Evolutionary conservation across 1,140 invertebrate genomes (phyloP).

Genomic region (Lasaia peninsularis): DNA sequence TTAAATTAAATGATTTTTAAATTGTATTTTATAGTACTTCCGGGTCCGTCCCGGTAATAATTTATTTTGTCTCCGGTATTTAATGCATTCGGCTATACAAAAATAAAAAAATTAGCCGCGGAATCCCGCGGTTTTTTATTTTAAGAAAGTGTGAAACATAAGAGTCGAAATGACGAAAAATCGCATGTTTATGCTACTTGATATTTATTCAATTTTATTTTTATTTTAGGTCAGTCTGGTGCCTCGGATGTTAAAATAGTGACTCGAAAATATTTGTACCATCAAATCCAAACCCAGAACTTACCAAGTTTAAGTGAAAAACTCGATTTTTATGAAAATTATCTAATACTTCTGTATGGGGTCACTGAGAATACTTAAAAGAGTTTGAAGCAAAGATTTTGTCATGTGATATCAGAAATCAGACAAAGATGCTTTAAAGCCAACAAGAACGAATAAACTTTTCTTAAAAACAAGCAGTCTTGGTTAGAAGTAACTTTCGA

Average conservation of each 20-base stretch:
- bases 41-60: background rate
- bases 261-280: constrained; percentile 6
- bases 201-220: background rate
- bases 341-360: background rate
- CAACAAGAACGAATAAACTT: constrained; percentile 29
- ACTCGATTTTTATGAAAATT: background rate
- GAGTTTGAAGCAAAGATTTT: constrained; percentile 21
- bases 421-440: constrained; percentile 34
- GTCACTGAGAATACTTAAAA: background rate
- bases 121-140: background rate
- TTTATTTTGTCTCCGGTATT: background rate
- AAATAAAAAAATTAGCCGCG: background rate
- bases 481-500: constrained; percentile 35
- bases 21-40: no score
- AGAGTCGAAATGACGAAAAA: background rate
- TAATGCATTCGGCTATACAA: background rate
- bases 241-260: constrained; percentile 2
- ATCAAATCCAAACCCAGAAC: constrained; percentile 2
- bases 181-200: background rate
- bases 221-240: constrained; percentile 11
- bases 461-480: constrained; percentile 20
- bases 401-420: constrained; percentile 30
- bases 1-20: no score
- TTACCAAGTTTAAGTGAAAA: constrained; percentile 8
- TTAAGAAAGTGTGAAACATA: background rate